These are phyloP conservation scores for Podarcis lilfordi DNA, from an alignment of 2,797 vertebrate genomes.

Conservation along the genomic window DNA sequence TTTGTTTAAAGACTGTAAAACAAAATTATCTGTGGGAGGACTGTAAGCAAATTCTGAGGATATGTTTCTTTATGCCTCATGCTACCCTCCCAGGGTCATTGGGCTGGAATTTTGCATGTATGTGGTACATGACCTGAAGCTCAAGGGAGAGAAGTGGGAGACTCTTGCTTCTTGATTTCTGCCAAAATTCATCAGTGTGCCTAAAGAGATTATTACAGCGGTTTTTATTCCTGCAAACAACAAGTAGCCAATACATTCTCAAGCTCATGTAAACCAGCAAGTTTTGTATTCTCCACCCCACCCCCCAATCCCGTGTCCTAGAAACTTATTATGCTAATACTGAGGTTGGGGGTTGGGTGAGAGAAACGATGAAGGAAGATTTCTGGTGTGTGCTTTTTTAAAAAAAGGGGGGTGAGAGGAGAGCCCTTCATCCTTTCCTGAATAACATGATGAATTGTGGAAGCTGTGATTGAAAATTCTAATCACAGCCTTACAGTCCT, in stretches of 20 bases:
- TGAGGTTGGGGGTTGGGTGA: slow-evolving; percentile 28
- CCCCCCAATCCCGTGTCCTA: slow-evolving; percentile 1
- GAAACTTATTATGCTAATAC: slow-evolving; percentile 36
- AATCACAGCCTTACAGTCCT: slow-evolving; percentile 83
- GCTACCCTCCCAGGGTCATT: background rate
- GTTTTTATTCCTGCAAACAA: slow-evolving; percentile 12
- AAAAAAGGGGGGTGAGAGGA: background rate
- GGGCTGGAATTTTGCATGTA: background rate
- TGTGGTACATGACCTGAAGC: background rate
- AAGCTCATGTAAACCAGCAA: background rate
- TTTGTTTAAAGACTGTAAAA: slow-evolving; percentile 2
- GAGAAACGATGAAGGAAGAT: slow-evolving; percentile 57
- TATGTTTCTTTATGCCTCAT: slow-evolving; percentile 31
- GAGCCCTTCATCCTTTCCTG: slow-evolving; percentile 23
- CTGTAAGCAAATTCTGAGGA: slow-evolving; percentile 13
- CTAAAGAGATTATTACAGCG: background rate
- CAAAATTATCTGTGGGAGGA: background rate
- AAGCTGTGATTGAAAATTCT: slow-evolving; percentile 86
- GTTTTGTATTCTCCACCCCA: background rate
- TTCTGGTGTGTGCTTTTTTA: background rate
- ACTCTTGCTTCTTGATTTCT: background rate
- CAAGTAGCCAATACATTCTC: slow-evolving; percentile 19
- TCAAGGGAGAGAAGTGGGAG: background rate
- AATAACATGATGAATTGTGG: slow-evolving; percentile 65
- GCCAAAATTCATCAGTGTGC: slow-evolving; percentile 17